Evolutionary conservation across 1,140 invertebrate genomes (phyloP).

Genomic region (Brachionus rotundiformis): DNA sequence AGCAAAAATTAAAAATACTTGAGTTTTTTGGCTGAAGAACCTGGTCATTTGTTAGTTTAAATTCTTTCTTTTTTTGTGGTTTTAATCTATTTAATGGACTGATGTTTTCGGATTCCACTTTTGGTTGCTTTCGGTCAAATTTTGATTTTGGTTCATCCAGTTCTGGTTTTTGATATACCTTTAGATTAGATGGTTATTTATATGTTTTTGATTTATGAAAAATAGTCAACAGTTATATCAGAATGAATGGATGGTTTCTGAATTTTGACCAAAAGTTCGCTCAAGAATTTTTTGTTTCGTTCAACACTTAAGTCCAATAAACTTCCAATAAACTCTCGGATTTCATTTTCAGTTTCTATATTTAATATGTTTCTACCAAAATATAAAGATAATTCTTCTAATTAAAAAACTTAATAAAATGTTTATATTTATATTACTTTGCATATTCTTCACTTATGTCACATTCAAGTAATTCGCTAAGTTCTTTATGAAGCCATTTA

Average conservation of each 20-base stretch:
- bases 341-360: slow-evolving; percentile 34
- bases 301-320: slow-evolving; percentile 32
- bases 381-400: too few relatives aligned
- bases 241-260: slow-evolving; percentile 9
- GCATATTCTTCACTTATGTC: slow-evolving; percentile 50
- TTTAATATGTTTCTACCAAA: slow-evolving; percentile 51
- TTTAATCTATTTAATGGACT: neutral
- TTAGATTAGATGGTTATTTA: neutral
- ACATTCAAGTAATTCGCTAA: slow-evolving; percentile 6
- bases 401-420: neutral
- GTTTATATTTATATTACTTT: neutral
- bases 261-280: neutral
- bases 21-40: neutral
- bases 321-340: slow-evolving; percentile 45
- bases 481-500: slow-evolving; percentile 36
- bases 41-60: neutral
- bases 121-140: neutral
- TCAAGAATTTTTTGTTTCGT: neutral
- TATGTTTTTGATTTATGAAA: neutral
- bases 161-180: slow-evolving; percentile 28
- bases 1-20: slow-evolving; percentile 8
- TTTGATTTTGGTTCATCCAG: slow-evolving; percentile 17
- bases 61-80: slow-evolving; percentile 8
- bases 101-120: neutral
- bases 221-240: neutral